Base-by-base conservation (phyloP, 2,888 invertebrate genomes). In the Hirtodrosophila alboralis region DNA sequence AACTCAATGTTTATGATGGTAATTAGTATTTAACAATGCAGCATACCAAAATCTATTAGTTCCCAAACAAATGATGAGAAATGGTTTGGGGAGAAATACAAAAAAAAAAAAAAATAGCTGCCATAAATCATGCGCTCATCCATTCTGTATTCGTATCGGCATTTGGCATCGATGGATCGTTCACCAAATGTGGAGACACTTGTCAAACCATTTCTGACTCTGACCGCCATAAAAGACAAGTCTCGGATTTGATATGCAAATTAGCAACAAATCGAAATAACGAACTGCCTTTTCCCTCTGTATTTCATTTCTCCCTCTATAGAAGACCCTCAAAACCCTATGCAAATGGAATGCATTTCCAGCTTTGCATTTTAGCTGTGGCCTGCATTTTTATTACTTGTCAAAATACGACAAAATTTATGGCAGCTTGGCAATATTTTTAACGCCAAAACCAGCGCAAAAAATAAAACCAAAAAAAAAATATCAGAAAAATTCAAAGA, bases 311-410 rank as follows among this genome's bases (percentile, higher is more conserved):
- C 9, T 16, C 10, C 14, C 12, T 31, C 26, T 12, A 4, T 14
- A n/a, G n/a, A n/a, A n/a, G n/a, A n/a, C 30, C 34, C 14, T 34
- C 12, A 8, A 26, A 16, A 40, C 36, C 45, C 48, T 56, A 56
- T 68, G 73, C 67, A 72, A 66, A 72, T 79, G 80, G 37, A 71
- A 58, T 71, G 74, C 71, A 72, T 66, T 69, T 69, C 3, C 26
- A 43, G 62, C 38, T 67, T 64, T 72, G 69, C 73, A 65, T 68
- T 70, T 78, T 52, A 36, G 62, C 57, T 83, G 57, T 62, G 62
- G 74, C 63, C 64, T 84, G 86, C 84, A 79, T 79, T 81, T 81
- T 85, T 81, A 81, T 81, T 76, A 86, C 74, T 84, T 81, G 81
- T 81, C 86, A 84, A 81, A 81, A 80, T 67, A 74, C 64, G 56